phyloP scores from a whole-genome alignment of 2,888 invertebrate species.

The Euplexia lucipara region DNA sequence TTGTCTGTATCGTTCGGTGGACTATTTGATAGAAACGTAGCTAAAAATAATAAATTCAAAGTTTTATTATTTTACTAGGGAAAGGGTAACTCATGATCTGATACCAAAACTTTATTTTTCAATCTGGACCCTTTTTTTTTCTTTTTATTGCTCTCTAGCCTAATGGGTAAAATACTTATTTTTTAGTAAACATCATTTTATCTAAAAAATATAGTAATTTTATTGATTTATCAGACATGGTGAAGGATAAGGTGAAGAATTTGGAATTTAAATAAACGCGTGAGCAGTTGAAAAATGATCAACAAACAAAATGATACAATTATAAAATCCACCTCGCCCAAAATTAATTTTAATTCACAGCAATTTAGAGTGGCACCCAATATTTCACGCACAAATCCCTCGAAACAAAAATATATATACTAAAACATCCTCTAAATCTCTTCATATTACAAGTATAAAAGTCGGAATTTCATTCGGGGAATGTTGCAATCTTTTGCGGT shows the following conservation, averaged over 20 bases:
- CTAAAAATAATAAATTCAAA: too few relatives aligned
- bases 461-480: constrained; percentile 45
- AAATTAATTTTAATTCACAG: constrained; percentile 28
- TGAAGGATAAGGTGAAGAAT: background rate
- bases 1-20: too few relatives aligned
- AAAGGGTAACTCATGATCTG: too few relatives aligned
- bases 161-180: too few relatives aligned
- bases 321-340: constrained; percentile 9
- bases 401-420: constrained; percentile 58
- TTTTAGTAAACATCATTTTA: too few relatives aligned
- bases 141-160: too few relatives aligned
- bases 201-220: too few relatives aligned
- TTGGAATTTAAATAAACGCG: background rate
- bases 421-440: constrained; percentile 56
- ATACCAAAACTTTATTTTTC: too few relatives aligned
- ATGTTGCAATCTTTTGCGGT: constrained; percentile 58
- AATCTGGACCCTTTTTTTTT: too few relatives aligned
- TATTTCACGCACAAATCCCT: constrained; percentile 56
- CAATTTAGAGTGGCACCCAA: constrained; percentile 33
- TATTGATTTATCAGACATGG: too few relatives aligned
- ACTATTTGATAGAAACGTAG: too few relatives aligned
- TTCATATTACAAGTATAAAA: constrained; percentile 60
- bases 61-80: too few relatives aligned
- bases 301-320: constrained; percentile 1
- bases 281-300: background rate